phyloP scores from a whole-genome alignment of 1,140 invertebrate genomes.

The Brachionus calyciflorus region DNA sequence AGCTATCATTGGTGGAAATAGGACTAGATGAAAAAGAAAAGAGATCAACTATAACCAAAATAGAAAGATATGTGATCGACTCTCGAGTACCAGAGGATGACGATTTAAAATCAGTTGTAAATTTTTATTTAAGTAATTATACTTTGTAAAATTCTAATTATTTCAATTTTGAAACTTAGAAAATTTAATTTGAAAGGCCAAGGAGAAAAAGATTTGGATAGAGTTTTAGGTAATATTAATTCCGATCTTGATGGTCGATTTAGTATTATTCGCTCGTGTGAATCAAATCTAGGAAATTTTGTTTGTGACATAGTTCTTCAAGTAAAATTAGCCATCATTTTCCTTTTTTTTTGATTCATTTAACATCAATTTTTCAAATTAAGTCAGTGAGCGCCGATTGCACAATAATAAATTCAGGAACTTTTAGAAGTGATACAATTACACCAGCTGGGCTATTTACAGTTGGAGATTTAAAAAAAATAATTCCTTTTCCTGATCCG shows the following conservation, averaged over 20 bases:
- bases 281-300: conserved; percentile 72
- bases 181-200: conserved; percentile 49
- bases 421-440: conserved; percentile 71
- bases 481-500: conserved; percentile 79
- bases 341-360: too few relatives aligned
- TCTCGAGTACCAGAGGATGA: conserved; percentile 18
- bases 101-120: conserved; percentile 30
- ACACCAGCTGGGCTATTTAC: conserved; percentile 77
- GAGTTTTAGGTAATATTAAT: conserved; percentile 74
- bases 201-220: conserved; percentile 75
- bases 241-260: conserved; percentile 81
- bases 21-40: neutral
- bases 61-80: conserved; percentile 40
- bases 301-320: conserved; percentile 10
- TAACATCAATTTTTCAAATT: too few relatives aligned
- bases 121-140: neutral
- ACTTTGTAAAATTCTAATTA: too few relatives aligned
- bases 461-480: conserved; percentile 74
- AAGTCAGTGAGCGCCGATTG: conserved; percentile 77
- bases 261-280: conserved; percentile 71
- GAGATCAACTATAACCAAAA: neutral
- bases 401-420: conserved; percentile 81
- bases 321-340: conserved; percentile 59
- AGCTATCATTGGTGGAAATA: conserved; percentile 16
- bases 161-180: too few relatives aligned